Conservation (phyloP, 2,797 vertebrate genomes). For the Decapterus maruadsi region DNA sequence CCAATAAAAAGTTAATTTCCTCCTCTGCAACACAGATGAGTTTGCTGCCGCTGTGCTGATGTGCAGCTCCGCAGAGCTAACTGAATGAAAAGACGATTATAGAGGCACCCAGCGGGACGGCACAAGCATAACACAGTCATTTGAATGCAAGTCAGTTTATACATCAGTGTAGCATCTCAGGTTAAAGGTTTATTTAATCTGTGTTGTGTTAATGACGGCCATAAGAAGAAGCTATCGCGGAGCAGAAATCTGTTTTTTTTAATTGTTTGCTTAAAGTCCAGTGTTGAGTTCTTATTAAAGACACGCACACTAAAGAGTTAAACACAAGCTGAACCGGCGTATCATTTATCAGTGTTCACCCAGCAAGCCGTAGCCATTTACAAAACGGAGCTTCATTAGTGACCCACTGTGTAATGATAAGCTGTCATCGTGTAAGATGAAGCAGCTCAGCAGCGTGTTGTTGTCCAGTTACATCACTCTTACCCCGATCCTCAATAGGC, state of each 20-base stretch:
- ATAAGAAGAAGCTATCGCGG: not conserved
- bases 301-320: constrained; percentile 15
- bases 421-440: constrained; percentile 55
- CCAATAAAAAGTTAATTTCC: constrained; percentile 60
- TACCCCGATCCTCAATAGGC: constrained; percentile 24
- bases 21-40: constrained; percentile 36
- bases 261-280: not conserved
- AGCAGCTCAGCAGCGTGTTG: constrained; percentile 50
- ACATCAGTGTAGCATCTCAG: constrained; percentile 3
- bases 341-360: constrained; percentile 41
- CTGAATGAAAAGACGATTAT: constrained; percentile 32
- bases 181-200: not conserved
- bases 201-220: not conserved
- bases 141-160: constrained; percentile 38
- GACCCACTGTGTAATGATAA: constrained; percentile 58
- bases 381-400: constrained; percentile 71
- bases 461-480: constrained; percentile 73
- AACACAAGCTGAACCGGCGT: constrained; percentile 4
- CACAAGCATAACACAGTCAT: constrained; percentile 34
- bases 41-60: constrained; percentile 29
- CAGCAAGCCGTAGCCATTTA: constrained; percentile 32
- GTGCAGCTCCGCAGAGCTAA: constrained; percentile 42
- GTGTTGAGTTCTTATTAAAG: not conserved
- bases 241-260: too few species aligned
- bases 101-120: constrained; percentile 23